phyloP scores from a whole-genome alignment of 2,888 invertebrate genomes.

The Apamea anceps region DNA sequence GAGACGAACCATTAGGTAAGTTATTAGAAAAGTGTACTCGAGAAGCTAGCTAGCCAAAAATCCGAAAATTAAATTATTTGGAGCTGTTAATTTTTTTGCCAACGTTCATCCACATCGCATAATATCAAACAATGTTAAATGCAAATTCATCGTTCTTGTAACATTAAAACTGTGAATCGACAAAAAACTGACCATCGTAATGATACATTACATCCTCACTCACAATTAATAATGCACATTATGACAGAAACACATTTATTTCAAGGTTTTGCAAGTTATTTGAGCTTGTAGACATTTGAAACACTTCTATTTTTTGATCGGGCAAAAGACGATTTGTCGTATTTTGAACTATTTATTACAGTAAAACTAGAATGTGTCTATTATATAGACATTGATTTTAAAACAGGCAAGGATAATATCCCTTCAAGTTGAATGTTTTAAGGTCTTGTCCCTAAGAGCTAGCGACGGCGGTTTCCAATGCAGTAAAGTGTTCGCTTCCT shows the following conservation, averaged over 20 bases:
- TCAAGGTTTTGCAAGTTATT: background rate
- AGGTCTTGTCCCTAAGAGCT: constrained; percentile 52
- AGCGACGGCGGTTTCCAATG: constrained; percentile 75
- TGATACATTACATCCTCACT: constrained; percentile 7
- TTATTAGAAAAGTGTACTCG: background rate
- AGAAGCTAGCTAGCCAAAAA: background rate
- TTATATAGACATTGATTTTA: background rate
- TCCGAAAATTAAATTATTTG: background rate
- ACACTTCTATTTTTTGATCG: background rate
- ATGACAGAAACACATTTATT: background rate
- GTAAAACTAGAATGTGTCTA: too few relatives aligned
- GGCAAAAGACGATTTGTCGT: too few relatives aligned
- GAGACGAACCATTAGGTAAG: background rate
- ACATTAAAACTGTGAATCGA: background rate
- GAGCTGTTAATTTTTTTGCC: background rate
- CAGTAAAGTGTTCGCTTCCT: constrained; percentile 85
- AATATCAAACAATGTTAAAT: background rate
- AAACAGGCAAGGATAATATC: background rate
- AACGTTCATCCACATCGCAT: background rate
- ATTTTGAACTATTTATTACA: background rate
- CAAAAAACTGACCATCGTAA: constrained; percentile 17
- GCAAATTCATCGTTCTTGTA: background rate
- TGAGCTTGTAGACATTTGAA: background rate
- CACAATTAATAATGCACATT: background rate
- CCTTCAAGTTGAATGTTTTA: background rate